phyloP scores from a whole-genome alignment of 2,888 invertebrate species.

The Hydraecia micacea region DNA sequence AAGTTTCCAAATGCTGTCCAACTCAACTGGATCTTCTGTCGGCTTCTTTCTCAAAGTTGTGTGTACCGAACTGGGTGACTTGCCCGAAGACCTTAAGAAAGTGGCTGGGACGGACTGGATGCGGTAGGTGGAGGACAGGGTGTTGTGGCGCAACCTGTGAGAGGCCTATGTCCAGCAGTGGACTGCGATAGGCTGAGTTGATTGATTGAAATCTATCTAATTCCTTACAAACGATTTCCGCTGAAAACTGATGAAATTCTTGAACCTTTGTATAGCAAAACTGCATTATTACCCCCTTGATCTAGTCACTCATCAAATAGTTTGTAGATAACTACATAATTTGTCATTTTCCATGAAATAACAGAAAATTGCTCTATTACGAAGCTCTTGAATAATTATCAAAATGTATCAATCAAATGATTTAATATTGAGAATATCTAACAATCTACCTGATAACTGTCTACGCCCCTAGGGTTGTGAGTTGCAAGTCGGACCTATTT shows the following conservation, averaged over 20 bases:
- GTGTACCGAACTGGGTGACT: too few species aligned
- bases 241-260: background rate
- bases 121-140: too few species aligned
- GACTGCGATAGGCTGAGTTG: too few species aligned
- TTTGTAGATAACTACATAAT: constrained; percentile 19
- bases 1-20: too few species aligned
- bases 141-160: too few species aligned
- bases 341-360: constrained; percentile 22
- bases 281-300: constrained; percentile 14
- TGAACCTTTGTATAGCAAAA: background rate
- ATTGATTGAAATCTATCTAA: background rate
- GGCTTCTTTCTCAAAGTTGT: too few species aligned
- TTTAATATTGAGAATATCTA: constrained; percentile 37
- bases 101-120: too few species aligned
- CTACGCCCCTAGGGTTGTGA: constrained; percentile 47
- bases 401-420: constrained; percentile 15
- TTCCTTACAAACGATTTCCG: background rate
- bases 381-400: constrained; percentile 34
- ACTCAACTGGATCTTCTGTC: too few species aligned
- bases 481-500: background rate
- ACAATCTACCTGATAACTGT: constrained; percentile 5
- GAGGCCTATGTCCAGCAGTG: too few species aligned
- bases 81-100: too few species aligned
- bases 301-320: constrained; percentile 30
- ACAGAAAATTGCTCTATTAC: constrained; percentile 48